Evolutionary conservation across 30 jellyfish, hydroid and myxozoan species (phyloP).

Genomic region (Aurelia sp.): DNA sequence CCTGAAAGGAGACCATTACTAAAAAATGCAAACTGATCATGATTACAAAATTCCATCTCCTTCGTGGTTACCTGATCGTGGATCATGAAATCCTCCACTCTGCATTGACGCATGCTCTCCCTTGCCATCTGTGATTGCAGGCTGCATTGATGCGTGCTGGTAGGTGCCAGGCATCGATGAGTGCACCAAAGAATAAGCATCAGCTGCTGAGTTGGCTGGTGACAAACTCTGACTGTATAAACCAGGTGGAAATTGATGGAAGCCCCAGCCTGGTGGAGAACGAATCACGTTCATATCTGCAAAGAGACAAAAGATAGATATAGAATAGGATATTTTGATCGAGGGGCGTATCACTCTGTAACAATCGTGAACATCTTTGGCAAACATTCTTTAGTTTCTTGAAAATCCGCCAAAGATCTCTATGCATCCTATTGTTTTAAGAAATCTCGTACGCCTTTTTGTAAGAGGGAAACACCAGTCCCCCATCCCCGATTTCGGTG

Average conservation of each 20-base stretch:
- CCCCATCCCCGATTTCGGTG: too few species aligned
- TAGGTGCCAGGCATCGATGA: constrained; percentile 72
- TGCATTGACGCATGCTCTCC: constrained; percentile 65
- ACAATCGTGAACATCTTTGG: too few species aligned
- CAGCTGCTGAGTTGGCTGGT: constrained; percentile 89
- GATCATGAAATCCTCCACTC: constrained; percentile 84
- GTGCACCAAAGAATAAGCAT: constrained; percentile 86
- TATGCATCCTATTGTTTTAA: too few species aligned
- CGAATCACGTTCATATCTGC: constrained; percentile 93
- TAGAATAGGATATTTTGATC: background rate
- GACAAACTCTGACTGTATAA: constrained; percentile 96
- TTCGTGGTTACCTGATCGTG: constrained; percentile 58
- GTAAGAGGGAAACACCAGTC: too few species aligned
- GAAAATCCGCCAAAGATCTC: too few species aligned
- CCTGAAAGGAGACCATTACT: too few species aligned
- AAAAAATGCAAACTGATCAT: too few species aligned
- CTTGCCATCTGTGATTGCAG: constrained; percentile 77
- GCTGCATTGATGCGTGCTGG: constrained; percentile 83
- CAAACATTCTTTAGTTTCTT: too few species aligned
- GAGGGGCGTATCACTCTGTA: too few species aligned
- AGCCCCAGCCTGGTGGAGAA: constrained; percentile 98
- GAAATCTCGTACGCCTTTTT: too few species aligned
- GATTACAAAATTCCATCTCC: too few species aligned
- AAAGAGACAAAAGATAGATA: background rate
- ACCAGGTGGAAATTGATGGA: constrained; percentile 86